These are phyloP conservation scores for Dendrolimus houi DNA, from an alignment of 2,888 invertebrate genomes.

Conservation along the genomic window DNA sequence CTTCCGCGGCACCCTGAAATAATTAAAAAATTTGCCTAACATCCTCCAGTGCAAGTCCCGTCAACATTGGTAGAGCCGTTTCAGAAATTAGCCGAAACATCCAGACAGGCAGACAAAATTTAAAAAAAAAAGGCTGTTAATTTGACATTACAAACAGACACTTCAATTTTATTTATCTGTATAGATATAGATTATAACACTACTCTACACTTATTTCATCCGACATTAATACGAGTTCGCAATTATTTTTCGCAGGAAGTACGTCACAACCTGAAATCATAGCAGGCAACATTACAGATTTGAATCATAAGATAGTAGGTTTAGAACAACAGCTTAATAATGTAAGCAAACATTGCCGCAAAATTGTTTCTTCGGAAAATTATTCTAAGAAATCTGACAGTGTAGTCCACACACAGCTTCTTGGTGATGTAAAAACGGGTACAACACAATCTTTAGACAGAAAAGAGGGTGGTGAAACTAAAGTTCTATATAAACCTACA, in stretches of 20 bases:
- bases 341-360: conserved; percentile 43
- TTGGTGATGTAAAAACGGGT: conserved; percentile 16
- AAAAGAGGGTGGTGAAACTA: conserved; percentile 28
- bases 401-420: conserved; percentile 11
- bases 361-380: conserved; percentile 27
- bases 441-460: conserved; percentile 15
- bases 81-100: too few species aligned
- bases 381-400: conserved; percentile 21
- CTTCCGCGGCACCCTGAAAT: too few species aligned
- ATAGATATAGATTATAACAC: too few species aligned
- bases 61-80: too few species aligned
- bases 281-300: conserved; percentile 36
- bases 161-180: too few species aligned
- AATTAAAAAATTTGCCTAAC: too few species aligned
- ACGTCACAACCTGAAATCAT: conserved; percentile 47
- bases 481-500: conserved; percentile 37
- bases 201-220: too few species aligned
- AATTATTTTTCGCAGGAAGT: conserved; percentile 35
- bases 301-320: conserved; percentile 48
- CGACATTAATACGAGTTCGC: too few species aligned
- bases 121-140: too few species aligned
- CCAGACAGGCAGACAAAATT: too few species aligned
- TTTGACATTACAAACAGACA: too few species aligned
- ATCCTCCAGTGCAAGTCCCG: too few species aligned
- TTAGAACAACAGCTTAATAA: conserved; percentile 44